Evolutionary conservation across 2,888 invertebrate genomes (phyloP), one percentile per base, ranked within the genome.

Genomic region (Temnothorax ravouxi): DNA sequence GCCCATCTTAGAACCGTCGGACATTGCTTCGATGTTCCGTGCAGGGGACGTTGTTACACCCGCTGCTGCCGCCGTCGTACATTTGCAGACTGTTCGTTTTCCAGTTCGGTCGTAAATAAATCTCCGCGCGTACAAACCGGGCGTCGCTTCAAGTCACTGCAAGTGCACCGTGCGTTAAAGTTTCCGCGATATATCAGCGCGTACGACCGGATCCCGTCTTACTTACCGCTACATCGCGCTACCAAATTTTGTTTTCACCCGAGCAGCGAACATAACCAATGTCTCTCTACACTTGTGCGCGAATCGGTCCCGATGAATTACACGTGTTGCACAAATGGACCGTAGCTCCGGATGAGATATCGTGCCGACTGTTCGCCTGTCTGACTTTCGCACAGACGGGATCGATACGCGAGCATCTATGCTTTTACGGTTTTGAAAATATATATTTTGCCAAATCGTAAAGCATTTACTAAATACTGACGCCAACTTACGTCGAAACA

Each of bases 1-100:
- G 92, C 93, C 93, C 92, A 93, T 92, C 71, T 93, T 92, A 86
- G 89, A 84, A 88, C 89, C 86, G 85, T 93, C 92, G 79, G 93
- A 93, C 93, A 93, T 93, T 90, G 89, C 93, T 88, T 88, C 64
- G 76, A 86, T 77, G 61, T 76, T 86, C 85, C 66, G 59, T 62
- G 81, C 77, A 62, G 77, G 80, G 59, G 66, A 77, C 69, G 54
- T 85, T 82, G 41, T 75, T 82, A 81, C 67, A 84, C 80, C 74
- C 86, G 64, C 84, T 29, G 21, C 21, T 56, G 29, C 76, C 18
- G 25, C 79, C 9, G 15, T 11, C 52, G 25, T 67, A 80, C 79
- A 80, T 80, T 80, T 80, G 59, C 59, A n/a, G 18, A 18, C 15
- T 72, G 47, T 38, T 59, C 5, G 47, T 54, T 34, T 11, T 29